Evolutionary conservation across 2,888 invertebrate genomes (phyloP).

Genomic region (Entomobrya proxima): DNA sequence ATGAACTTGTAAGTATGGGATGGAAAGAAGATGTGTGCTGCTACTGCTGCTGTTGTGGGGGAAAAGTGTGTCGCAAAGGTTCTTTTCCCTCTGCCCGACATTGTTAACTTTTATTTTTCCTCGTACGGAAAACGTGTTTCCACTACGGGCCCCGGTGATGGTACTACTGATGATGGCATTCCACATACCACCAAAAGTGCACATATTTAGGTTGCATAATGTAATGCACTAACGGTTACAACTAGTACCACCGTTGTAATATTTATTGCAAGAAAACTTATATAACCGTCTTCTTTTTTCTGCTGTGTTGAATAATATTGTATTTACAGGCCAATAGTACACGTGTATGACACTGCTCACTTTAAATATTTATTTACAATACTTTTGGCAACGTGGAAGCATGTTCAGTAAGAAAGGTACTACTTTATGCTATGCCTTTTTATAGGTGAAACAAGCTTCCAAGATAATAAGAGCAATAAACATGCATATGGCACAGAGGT

Average conservation of each 20-base stretch:
- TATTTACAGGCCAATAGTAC: background rate
- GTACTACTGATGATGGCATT: no score
- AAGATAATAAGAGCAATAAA: background rate
- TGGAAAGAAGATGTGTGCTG: background rate
- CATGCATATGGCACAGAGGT: background rate
- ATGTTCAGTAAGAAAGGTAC: background rate
- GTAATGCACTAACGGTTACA: background rate
- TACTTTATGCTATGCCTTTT: background rate
- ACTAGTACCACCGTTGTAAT: background rate
- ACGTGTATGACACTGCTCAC: background rate
- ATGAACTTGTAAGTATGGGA: conserved; percentile 23
- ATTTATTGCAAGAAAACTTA: no score
- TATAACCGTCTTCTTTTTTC: no score
- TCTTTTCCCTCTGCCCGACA: background rate
- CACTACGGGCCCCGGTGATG: no score
- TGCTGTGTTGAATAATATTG: background rate
- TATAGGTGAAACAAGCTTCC: background rate
- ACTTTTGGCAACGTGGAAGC: background rate
- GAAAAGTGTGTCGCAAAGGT: conserved; percentile 15
- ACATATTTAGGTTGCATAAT: conserved; percentile 5
- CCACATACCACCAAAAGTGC: background rate
- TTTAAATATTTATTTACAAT: background rate
- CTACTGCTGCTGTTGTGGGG: no score
- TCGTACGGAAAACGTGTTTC: background rate
- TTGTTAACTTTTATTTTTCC: conserved; percentile 1